These are phyloP conservation scores for Pachyuromys duprasi DNA, from an alignment of 2,797 vertebrate species.

Conservation along the genomic window DNA sequence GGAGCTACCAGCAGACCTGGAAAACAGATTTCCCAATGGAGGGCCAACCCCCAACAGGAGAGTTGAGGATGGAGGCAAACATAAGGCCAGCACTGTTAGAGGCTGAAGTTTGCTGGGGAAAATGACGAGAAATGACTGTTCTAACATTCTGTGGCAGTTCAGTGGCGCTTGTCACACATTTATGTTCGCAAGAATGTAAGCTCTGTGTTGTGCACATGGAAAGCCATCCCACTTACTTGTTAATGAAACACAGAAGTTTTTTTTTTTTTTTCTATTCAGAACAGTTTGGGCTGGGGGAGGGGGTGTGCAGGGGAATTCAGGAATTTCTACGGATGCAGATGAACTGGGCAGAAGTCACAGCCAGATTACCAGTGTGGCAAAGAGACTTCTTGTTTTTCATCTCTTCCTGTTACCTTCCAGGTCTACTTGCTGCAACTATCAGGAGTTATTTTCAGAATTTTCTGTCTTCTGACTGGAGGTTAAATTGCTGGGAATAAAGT, in stretches of 20 bases:
- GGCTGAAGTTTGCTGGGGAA: constrained; percentile 79
- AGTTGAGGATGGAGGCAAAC: constrained; percentile 54
- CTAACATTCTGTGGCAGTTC: constrained; percentile 76
- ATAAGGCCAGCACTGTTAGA: constrained; percentile 67
- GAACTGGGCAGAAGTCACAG: constrained; percentile 79
- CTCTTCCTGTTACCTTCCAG: constrained; percentile 33
- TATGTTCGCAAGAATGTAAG: constrained; percentile 84
- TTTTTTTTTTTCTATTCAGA: constrained; percentile 83
- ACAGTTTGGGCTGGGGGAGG: constrained; percentile 72
- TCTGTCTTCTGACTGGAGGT: constrained; percentile 54
- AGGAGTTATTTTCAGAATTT: constrained; percentile 59
- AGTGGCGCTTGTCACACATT: constrained; percentile 83
- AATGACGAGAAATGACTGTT: constrained; percentile 79
- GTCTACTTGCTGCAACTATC: constrained; percentile 64
- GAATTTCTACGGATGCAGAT: constrained; percentile 83
- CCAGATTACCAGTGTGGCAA: constrained; percentile 73
- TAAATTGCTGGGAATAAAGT: constrained; percentile 64
- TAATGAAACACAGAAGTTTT: constrained; percentile 88
- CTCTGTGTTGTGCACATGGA: constrained; percentile 85
- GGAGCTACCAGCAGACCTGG: constrained; percentile 85
- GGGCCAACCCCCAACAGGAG: constrained; percentile 82
- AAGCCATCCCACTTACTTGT: constrained; percentile 88
- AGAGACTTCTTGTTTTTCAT: background rate
- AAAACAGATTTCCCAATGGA: constrained; percentile 86
- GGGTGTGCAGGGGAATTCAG: constrained; percentile 81